Evolutionary conservation across 2,113 vertebrate genomes (phyloP).

Genomic region (Corythornis cristatus): DNA sequence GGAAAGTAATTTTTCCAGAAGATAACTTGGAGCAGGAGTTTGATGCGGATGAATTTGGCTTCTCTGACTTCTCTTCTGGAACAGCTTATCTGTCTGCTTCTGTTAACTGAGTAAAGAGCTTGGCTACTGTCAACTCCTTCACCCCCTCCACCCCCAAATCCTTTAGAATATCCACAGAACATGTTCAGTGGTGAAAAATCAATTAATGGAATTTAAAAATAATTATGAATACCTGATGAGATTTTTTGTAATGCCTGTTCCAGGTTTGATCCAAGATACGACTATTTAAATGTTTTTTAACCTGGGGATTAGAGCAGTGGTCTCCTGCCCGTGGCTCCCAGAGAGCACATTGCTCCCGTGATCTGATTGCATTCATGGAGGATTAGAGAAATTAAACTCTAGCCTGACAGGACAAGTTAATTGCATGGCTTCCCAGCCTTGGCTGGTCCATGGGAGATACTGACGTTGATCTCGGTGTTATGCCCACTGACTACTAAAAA

Average conservation of each 20-base stretch:
- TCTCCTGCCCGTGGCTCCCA: neutral
- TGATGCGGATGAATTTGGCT: conserved; percentile 8
- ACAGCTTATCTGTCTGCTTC: neutral
- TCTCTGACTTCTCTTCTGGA: conserved; percentile 29
- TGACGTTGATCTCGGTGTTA: neutral
- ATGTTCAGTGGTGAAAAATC: neutral
- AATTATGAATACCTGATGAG: neutral
- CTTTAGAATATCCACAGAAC: neutral
- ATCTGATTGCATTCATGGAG: neutral
- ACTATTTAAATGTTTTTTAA: neutral
- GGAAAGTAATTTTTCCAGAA: neutral
- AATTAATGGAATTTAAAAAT: neutral
- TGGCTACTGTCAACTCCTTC: neutral
- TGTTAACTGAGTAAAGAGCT: neutral
- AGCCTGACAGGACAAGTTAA: neutral
- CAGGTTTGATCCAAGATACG: neutral
- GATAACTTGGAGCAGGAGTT: neutral
- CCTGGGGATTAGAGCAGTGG: neutral
- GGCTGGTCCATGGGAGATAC: neutral
- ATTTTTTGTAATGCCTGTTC: neutral
- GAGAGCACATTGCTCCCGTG: neutral
- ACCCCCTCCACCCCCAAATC: neutral
- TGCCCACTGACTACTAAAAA: neutral
- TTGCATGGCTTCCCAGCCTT: neutral
- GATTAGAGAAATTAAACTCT: neutral